These are phyloP conservation scores for Ptychodera flava DNA, from an alignment of 35 echinoderm and acorn worm genomes.

Conservation along the genomic window DNA sequence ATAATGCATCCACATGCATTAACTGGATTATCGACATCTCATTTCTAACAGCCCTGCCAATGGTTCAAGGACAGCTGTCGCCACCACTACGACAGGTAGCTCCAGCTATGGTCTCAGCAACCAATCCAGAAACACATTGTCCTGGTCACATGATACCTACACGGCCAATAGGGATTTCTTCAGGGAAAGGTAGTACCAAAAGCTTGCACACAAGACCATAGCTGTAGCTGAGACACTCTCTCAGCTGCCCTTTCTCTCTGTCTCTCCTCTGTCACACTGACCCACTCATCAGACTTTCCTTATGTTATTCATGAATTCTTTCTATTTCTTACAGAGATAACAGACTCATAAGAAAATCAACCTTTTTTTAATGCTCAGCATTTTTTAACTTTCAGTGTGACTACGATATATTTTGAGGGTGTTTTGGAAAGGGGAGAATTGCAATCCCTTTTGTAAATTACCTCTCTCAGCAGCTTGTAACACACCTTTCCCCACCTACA, in stretches of 20 bases:
- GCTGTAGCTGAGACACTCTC: background rate
- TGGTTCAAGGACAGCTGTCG: background rate
- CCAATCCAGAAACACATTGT: background rate
- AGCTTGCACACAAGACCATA: background rate
- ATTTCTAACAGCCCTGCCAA: background rate
- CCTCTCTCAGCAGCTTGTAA: too few species aligned
- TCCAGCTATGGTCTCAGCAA: background rate
- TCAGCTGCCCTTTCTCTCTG: background rate
- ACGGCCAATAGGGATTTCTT: background rate
- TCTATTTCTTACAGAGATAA: background rate
- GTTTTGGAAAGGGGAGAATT: too few species aligned
- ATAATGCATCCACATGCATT: background rate
- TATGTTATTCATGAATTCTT: background rate
- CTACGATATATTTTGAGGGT: too few species aligned
- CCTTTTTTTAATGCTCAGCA: too few species aligned
- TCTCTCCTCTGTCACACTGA: background rate
- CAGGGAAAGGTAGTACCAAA: background rate
- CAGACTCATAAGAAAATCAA: too few species aligned
- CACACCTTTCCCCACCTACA: too few species aligned
- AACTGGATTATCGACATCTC: background rate
- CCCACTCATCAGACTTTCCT: too few species aligned
- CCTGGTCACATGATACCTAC: background rate
- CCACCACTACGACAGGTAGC: background rate
- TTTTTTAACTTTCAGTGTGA: too few species aligned
- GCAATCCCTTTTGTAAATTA: too few species aligned